These are phyloP conservation scores for Lipophrys pholis DNA, from an alignment of 2,113 vertebrate species.

Conservation along the genomic window DNA sequence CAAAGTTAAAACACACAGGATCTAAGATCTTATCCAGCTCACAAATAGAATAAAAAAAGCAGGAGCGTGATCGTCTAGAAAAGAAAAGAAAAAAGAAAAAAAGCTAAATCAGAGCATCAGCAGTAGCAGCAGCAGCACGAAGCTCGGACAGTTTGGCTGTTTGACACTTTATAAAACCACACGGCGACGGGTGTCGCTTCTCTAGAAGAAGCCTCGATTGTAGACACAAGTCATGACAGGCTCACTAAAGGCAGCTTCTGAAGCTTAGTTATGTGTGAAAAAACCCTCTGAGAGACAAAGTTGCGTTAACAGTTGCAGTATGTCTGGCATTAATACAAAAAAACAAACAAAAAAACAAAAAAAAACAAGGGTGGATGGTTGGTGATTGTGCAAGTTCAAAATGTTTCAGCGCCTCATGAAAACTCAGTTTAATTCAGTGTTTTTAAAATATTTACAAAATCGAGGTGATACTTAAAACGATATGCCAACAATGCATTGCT, in stretches of 20 bases:
- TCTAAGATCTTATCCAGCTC: neutral
- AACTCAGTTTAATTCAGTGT: constrained; percentile 71
- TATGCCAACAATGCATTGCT: constrained; percentile 58
- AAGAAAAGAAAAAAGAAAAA: constrained; percentile 31
- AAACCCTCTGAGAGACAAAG: constrained; percentile 46
- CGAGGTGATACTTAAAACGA: constrained; percentile 72
- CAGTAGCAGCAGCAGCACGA: constrained; percentile 51
- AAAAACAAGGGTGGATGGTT: constrained; percentile 38
- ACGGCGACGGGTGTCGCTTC: neutral
- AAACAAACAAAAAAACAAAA: constrained; percentile 15
- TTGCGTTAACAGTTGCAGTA: constrained; percentile 60
- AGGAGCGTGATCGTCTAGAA: constrained; percentile 42
- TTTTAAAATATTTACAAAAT: constrained; percentile 81
- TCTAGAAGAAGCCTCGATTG: constrained; percentile 15
- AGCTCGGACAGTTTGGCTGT: constrained; percentile 56
- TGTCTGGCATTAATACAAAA: constrained; percentile 65
- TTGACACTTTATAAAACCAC: constrained; percentile 26
- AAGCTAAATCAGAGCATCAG: constrained; percentile 59
- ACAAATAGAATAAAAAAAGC: neutral
- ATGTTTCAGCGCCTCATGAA: constrained; percentile 66
- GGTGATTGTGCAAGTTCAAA: constrained; percentile 79
- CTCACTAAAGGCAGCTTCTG: constrained; percentile 52
- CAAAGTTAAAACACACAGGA: no score
- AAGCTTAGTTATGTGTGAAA: constrained; percentile 44
- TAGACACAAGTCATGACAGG: constrained; percentile 19